phyloP scores from a whole-genome alignment of 2,113 vertebrate genomes.

The Psettodes erumei region DNA sequence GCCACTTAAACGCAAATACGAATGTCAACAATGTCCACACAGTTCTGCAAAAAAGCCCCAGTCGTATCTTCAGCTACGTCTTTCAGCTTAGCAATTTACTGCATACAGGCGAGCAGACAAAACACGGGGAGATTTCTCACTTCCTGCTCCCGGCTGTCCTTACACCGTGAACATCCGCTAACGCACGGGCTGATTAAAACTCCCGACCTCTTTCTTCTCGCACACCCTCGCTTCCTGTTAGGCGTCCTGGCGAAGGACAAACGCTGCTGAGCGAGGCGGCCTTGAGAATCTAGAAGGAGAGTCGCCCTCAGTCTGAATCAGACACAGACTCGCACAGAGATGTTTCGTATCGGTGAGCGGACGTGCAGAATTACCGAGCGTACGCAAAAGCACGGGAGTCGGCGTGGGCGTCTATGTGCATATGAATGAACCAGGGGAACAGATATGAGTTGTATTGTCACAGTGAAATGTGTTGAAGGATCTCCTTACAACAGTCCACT shows the following conservation, averaged over 20 bases:
- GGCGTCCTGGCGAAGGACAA: background rate
- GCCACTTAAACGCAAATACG: background rate
- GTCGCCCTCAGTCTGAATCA: constrained; percentile 41
- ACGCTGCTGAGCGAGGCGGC: constrained; percentile 17
- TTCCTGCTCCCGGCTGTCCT: background rate
- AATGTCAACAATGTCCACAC: background rate
- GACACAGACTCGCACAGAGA: background rate
- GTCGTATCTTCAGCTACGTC: background rate
- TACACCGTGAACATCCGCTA: constrained; percentile 2
- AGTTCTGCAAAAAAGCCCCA: background rate
- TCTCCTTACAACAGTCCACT: background rate
- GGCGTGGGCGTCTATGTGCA: constrained; percentile 28
- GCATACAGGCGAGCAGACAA: background rate
- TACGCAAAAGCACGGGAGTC: background rate
- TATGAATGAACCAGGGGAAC: constrained; percentile 3
- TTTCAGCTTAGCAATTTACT: background rate
- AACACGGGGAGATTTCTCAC: background rate
- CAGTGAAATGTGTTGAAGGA: background rate
- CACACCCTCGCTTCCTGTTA: background rate
- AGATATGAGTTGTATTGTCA: background rate
- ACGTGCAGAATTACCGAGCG: constrained; percentile 7
- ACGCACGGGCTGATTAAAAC: constrained; percentile 7
- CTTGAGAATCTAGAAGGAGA: constrained; percentile 48
- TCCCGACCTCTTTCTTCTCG: background rate
- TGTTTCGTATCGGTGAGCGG: constrained; percentile 17